Evolutionary conservation across 2,797 vertebrate species (phyloP).

Genomic region (Sorex maritimensis): DNA sequence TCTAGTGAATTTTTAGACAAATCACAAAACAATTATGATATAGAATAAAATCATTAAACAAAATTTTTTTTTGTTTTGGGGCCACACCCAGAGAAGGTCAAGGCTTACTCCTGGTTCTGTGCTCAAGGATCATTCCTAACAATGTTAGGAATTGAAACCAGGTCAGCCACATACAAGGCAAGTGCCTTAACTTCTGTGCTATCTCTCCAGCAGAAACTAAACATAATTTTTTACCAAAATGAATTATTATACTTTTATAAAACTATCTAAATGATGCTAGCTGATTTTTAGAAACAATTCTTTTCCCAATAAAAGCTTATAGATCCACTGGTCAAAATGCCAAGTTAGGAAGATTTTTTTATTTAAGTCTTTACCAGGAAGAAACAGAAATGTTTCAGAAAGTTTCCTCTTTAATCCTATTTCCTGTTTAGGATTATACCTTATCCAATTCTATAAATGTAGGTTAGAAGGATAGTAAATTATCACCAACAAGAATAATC

Average conservation of each 20-base stretch:
- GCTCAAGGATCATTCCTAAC: no score
- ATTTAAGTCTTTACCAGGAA: background rate
- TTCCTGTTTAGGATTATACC: background rate
- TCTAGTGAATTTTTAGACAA: constrained; percentile 1
- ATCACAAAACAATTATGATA: background rate
- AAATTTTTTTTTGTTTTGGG: background rate
- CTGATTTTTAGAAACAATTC: constrained; percentile 10
- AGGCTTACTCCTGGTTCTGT: no score
- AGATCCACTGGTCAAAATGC: background rate
- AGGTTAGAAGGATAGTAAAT: constrained; percentile 15
- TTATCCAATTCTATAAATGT: background rate
- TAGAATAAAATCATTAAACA: constrained; percentile 21
- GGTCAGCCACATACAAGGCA: no score
- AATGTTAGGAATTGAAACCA: no score
- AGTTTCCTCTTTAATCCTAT: background rate
- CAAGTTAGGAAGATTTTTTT: background rate
- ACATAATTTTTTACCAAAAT: background rate
- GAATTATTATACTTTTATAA: background rate
- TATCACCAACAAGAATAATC: constrained; percentile 3
- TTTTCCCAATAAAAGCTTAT: constrained; percentile 25
- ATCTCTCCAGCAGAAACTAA: background rate
- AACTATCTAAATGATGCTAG: no score
- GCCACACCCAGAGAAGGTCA: no score
- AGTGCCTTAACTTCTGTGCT: no score
- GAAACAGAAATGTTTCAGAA: constrained; percentile 54